phyloP scores from a whole-genome alignment of 2,113 vertebrate species.

The Leucoraja erinaceus region DNA sequence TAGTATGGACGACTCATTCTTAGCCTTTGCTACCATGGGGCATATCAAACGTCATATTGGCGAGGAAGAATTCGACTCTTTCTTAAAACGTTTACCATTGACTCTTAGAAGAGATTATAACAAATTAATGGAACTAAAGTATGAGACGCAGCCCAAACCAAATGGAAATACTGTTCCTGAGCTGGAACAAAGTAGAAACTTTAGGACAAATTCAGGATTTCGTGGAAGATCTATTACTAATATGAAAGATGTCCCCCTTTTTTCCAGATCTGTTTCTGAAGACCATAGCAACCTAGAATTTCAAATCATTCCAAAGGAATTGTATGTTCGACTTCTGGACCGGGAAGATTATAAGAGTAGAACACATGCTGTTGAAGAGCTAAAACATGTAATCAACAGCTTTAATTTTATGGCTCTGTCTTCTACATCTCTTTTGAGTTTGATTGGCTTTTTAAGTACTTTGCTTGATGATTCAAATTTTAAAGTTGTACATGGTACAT shows the following conservation, averaged over 20 bases:
- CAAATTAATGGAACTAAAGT: constrained; percentile 44
- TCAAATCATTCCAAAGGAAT: constrained; percentile 72
- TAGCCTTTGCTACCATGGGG: constrained; percentile 44
- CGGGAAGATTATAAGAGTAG: constrained; percentile 71
- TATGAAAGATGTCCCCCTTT: not conserved
- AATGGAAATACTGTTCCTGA: not conserved
- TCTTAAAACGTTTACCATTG: constrained; percentile 44
- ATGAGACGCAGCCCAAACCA: constrained; percentile 28
- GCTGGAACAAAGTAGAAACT: not conserved
- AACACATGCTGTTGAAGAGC: constrained; percentile 71
- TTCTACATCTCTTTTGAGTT: constrained; percentile 56
- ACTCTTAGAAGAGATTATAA: constrained; percentile 44
- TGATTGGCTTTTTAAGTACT: constrained; percentile 63
- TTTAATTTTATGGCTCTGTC: constrained; percentile 57
- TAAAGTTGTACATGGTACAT: constrained; percentile 68
- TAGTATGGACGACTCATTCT: constrained; percentile 44
- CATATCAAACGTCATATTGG: constrained; percentile 45
- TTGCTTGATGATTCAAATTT: constrained; percentile 78
- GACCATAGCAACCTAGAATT: constrained; percentile 61
- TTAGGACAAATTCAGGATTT: not conserved
- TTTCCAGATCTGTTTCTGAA: not conserved
- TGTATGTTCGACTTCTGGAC: constrained; percentile 74
- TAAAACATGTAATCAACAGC: constrained; percentile 61
- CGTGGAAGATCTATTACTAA: not conserved
- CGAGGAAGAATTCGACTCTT: constrained; percentile 48